Conservation (phyloP, 1,140 invertebrate genomes). For the Drosophila insularis region DNA sequence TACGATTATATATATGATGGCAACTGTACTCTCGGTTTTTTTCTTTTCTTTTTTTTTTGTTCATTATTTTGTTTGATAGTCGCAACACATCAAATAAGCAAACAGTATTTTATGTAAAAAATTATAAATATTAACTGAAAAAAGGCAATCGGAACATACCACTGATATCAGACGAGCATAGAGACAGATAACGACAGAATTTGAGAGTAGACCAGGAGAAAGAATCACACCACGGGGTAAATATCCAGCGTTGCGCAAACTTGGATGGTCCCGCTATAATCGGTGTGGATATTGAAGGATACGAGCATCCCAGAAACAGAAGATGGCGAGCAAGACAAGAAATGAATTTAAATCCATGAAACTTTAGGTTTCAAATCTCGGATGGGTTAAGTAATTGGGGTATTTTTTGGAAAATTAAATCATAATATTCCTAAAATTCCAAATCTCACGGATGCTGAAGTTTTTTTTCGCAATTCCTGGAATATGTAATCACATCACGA, state of each 20-base stretch:
- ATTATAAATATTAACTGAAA: conserved; percentile 18
- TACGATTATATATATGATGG: conserved; percentile 29
- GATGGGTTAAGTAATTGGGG: not conserved
- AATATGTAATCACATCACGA: conserved; percentile 17
- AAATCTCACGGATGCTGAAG: not conserved
- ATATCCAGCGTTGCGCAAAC: conserved; percentile 15
- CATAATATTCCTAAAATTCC: not conserved
- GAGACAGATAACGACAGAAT: conserved; percentile 9
- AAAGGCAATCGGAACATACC: conserved; percentile 15
- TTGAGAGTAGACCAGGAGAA: conserved; percentile 10
- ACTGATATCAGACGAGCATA: conserved; percentile 3
- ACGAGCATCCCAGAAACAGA: conserved; percentile 52
- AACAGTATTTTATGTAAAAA: conserved; percentile 13
- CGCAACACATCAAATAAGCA: conserved; percentile 7
- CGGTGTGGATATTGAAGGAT: conserved; percentile 39
- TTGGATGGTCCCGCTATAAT: conserved; percentile 1
- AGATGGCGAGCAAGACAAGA: conserved; percentile 8
- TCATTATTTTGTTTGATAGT: conserved; percentile 1
- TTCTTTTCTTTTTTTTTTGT: not conserved
- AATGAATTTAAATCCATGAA: conserved; percentile 1
- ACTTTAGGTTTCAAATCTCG: not conserved
- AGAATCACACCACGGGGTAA: conserved; percentile 3
- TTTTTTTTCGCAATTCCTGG: not conserved
- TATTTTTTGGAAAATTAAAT: conserved; percentile 1
- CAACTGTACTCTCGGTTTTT: conserved; percentile 28